These are phyloP conservation scores for Centropyge bicolor DNA, from an alignment of 2,797 vertebrate species.

Conservation along the genomic window DNA sequence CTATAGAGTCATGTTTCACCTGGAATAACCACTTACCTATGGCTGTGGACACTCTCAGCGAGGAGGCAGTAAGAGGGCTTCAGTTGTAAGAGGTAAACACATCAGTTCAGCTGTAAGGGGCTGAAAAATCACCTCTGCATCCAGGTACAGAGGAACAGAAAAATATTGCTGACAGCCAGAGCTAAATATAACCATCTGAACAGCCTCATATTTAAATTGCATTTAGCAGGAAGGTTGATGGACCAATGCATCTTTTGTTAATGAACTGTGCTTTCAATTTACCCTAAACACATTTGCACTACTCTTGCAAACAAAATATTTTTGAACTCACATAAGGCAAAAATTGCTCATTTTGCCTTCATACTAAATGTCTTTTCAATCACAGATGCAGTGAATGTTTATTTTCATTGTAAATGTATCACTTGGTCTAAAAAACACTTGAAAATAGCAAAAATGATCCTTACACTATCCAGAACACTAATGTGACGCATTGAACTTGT, in stretches of 20 bases:
- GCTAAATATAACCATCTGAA: constrained; percentile 3
- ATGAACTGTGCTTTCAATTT: constrained; percentile 1
- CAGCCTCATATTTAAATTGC: constrained; percentile 15
- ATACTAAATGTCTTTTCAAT: neutral
- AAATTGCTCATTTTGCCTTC: too few species aligned
- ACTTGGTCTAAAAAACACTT: neutral
- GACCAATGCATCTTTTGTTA: constrained; percentile 3
- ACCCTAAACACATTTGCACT: constrained; percentile 3
- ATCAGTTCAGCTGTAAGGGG: constrained; percentile 13
- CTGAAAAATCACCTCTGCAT: constrained; percentile 20
- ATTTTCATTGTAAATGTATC: neutral
- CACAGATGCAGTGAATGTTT: neutral
- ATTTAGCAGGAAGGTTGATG: constrained; percentile 12
- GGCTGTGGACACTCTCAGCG: neutral
- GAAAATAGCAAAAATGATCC: neutral
- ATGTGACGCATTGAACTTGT: neutral
- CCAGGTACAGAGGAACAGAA: neutral
- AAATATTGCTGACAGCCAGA: neutral
- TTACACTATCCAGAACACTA: neutral
- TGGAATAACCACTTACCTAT: constrained; percentile 7
- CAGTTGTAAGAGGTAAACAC: constrained; percentile 29
- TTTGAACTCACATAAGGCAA: neutral
- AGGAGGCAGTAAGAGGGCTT: constrained; percentile 18
- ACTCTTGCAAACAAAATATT: neutral
- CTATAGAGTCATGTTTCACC: constrained; percentile 4